Evolutionary conservation across 2,797 vertebrate genomes (phyloP).

Genomic region (Silurus lanzhouensis): DNA sequence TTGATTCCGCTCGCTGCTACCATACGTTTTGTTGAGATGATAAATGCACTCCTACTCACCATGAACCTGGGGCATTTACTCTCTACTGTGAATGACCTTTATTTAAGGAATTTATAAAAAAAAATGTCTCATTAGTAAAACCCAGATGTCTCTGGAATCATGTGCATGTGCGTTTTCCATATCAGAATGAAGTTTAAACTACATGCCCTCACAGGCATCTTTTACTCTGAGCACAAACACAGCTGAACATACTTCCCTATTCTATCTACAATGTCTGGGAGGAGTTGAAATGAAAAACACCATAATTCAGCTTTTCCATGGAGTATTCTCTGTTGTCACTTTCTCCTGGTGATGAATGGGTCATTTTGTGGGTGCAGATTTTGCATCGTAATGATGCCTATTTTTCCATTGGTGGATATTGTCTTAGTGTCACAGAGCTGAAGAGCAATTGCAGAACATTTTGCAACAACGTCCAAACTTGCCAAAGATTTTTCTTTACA

Average conservation of each 20-base stretch:
- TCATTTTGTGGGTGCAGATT: constrained; percentile 13
- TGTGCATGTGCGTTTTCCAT: constrained; percentile 13
- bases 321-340: not conserved
- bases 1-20: not conserved
- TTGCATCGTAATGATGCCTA: not conserved
- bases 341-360: constrained; percentile 6
- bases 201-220: not conserved
- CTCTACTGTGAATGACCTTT: constrained; percentile 14
- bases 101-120: constrained; percentile 31
- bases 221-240: not conserved
- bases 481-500: not conserved
- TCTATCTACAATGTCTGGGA: not conserved
- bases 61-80: constrained; percentile 10
- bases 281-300: not conserved
- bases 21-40: not conserved
- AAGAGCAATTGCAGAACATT: not conserved
- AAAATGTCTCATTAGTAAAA: constrained; percentile 37
- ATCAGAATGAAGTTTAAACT: not conserved
- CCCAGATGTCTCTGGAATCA: constrained; percentile 32
- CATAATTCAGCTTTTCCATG: constrained; percentile 26
- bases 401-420: not conserved
- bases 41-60: not conserved
- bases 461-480: not conserved
- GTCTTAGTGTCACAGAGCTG: not conserved
- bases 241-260: not conserved